phyloP scores from a whole-genome alignment of 1,140 invertebrate species.

The Orius insidiosus region DNA sequence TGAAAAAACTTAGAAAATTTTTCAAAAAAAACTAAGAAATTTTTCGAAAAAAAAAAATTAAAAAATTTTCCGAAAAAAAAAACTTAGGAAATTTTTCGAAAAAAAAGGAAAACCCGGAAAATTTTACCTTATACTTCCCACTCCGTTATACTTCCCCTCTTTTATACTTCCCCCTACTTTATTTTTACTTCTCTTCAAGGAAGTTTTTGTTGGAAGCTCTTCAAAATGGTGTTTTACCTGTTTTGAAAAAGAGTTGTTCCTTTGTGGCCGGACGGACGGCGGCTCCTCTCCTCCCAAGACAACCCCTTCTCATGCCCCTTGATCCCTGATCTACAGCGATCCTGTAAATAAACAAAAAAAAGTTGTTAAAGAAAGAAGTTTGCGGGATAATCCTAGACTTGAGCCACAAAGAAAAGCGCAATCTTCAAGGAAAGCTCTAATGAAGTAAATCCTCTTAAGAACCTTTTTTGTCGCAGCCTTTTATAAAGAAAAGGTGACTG shows the following conservation, averaged over 20 bases:
- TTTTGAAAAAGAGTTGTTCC: not conserved
- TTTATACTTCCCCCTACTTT: not conserved
- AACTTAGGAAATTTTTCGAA: too few species aligned
- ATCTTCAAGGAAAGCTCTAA: not conserved
- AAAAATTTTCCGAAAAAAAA: too few species aligned
- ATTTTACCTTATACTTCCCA: not conserved
- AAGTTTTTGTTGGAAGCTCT: too few species aligned
- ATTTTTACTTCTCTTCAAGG: too few species aligned
- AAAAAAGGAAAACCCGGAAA: too few species aligned
- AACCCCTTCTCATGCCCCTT: slow-evolving; percentile 5
- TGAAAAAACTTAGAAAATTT: too few species aligned
- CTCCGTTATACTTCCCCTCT: not conserved
- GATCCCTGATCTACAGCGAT: not conserved
- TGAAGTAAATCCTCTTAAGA: not conserved
- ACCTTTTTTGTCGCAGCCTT: not conserved
- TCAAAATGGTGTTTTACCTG: slow-evolving; percentile 1
- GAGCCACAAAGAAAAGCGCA: too few species aligned
- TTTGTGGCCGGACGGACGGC: slow-evolving; percentile 2
- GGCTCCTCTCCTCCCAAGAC: slow-evolving; percentile 6
- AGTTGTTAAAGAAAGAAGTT: too few species aligned
- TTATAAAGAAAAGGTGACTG: not conserved
- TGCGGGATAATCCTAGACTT: too few species aligned
- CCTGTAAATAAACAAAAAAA: not conserved
- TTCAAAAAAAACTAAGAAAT: too few species aligned
- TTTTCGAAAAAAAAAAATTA: too few species aligned